Evolutionary conservation across 2,113 vertebrate genomes (phyloP), one percentile per base, ranked within the genome.

Genomic region (Melanerpes aurifrons): DNA sequence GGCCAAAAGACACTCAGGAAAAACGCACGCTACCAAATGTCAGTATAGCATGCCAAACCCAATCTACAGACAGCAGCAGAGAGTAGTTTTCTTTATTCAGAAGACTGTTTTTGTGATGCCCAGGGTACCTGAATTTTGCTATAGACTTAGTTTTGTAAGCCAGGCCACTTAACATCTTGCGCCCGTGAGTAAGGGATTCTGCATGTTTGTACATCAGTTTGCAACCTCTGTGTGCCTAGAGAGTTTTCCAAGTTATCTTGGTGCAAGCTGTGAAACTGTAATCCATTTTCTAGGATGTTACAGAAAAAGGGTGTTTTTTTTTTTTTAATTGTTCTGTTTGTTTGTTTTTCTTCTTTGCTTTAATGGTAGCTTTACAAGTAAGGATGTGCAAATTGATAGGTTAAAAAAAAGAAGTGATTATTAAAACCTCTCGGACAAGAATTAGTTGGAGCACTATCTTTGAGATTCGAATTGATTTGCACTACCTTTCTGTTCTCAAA

Each of bases 231-330:
- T 78, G 87, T 92, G 86, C 83, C 74, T 91, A 47, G 71, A 89
- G 75, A 88, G 71, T 82, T 90, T 87, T 84, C 88, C 85, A 93
- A 50, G 86, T 92, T 88, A 74, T 28, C 93, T 95, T 97, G 94
- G 82, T 77, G 96, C 94, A 92, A 95, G 96, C 96, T 97, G 95
- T 96, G 96, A 97, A 91, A 87, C 91, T 93, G 54, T 89, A 86
- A 92, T 89, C 69, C 53, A 71, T 90, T 37, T 86, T 83, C 80
- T 84, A 77, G 88, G 80, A 90, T 64, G 90, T 75, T 95, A 89
- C 79, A 80, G 95, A 97, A 94, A 90, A 76, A 94, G 86, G 8
- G 20, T 48, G 20, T 48, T 48, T 9, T 48, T 47, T 6, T 47
- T 47, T 47, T 17, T 47, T 48, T 35, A 35, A 35, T 35, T 19